Percentiles rank a stretch among this genome's conserved stretches.
Conservation (phyloP, 2,113 vertebrate genomes). For the Indicator indicator region DNA sequence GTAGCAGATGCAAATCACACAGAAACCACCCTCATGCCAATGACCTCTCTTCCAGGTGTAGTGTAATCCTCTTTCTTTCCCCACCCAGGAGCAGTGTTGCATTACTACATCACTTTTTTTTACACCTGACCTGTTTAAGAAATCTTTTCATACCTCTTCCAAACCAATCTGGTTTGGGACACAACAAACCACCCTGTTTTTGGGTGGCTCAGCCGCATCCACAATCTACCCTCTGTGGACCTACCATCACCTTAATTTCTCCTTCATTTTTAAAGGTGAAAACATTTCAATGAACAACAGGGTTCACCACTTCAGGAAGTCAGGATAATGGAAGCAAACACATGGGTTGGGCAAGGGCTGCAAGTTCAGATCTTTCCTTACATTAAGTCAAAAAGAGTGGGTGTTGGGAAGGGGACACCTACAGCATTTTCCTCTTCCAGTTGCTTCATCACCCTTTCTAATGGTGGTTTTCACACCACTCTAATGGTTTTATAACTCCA, state of each 20-base stretch:
- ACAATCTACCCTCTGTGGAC: no score
- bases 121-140: not conserved
- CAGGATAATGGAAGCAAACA: not conserved
- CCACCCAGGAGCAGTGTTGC: not conserved
- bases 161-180: not conserved
- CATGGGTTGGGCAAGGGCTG: not conserved
- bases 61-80: not conserved
- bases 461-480: no score
- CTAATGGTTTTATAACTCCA: not conserved
- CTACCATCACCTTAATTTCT: not conserved
- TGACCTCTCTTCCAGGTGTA: not conserved
- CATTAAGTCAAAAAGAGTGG: not conserved
- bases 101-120: not conserved
- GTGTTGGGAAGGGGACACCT: not conserved
- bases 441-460: not conserved
- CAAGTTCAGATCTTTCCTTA: not conserved
- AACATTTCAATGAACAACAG: not conserved
- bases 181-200: not conserved
- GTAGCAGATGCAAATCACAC: not conserved
- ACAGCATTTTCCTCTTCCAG: not conserved
- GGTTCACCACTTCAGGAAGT: not conserved
- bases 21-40: not conserved
- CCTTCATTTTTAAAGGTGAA: not conserved
- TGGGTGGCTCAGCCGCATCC: accelerated
- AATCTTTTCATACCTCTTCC: not conserved